Conservation (phyloP, 2,888 invertebrate genomes). For the Chelonus formosanus region DNA sequence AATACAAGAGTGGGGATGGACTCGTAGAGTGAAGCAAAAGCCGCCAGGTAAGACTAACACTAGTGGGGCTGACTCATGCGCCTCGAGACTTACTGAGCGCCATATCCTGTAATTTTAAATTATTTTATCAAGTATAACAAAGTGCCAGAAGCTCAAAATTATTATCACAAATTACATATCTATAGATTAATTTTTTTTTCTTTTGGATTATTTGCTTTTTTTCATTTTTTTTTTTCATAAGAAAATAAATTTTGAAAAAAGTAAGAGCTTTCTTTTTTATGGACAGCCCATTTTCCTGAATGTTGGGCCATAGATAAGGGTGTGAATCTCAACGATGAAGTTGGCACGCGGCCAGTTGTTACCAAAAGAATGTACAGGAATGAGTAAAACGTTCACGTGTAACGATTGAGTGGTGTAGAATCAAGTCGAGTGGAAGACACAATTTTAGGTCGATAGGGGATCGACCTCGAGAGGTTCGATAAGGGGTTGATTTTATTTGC, state of each 20-base stretch:
- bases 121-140: no score
- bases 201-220: not conserved
- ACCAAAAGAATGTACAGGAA: constrained; percentile 28
- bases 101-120: not conserved
- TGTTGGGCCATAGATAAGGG: constrained; percentile 7
- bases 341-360: constrained; percentile 45
- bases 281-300: no score
- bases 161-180: no score
- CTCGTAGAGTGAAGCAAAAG: constrained; percentile 52
- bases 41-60: constrained; percentile 60
- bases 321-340: constrained; percentile 26
- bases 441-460: not conserved
- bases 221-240: constrained; percentile 7
- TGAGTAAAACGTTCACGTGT: constrained; percentile 45
- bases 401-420: constrained; percentile 41
- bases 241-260: no score
- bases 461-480: no score
- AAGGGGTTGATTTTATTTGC: no score
- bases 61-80: constrained; percentile 62
- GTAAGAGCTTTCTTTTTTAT: no score
- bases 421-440: constrained; percentile 25
- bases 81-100: constrained; percentile 44
- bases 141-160: no score
- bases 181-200: no score
- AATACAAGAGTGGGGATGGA: constrained; percentile 52